These are phyloP conservation scores for Tor tambroides DNA, from an alignment of 2,113 vertebrate species.

Conservation along the genomic window DNA sequence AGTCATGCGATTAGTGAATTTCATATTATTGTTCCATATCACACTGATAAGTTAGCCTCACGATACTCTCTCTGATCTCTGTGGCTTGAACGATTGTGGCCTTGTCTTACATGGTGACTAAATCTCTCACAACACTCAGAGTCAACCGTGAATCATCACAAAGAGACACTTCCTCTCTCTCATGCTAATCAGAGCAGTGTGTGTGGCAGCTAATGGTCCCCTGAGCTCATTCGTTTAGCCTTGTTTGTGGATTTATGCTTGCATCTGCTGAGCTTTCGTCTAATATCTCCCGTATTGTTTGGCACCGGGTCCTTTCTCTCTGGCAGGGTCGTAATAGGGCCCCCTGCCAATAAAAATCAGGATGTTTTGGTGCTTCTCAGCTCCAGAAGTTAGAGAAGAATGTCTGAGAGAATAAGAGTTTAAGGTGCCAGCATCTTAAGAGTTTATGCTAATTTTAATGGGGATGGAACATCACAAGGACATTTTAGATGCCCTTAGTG, in stretches of 20 bases:
- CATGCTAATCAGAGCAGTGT: conserved; percentile 71
- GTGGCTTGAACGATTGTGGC: background rate
- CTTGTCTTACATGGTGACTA: conserved; percentile 62
- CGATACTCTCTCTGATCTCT: conserved; percentile 28
- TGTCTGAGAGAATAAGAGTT: conserved; percentile 15
- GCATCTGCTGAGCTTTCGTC: conserved; percentile 59
- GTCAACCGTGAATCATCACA: conserved; percentile 63
- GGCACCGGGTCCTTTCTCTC: conserved; percentile 38
- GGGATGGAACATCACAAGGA: background rate
- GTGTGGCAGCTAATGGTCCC: conserved; percentile 61
- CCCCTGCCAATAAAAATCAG: conserved; percentile 62
- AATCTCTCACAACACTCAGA: conserved; percentile 41
- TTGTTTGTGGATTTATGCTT: conserved; percentile 68
- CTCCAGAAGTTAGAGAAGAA: conserved; percentile 15
- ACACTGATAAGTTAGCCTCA: conserved; percentile 23
- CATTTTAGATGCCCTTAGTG: too few species aligned
- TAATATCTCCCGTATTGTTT: conserved; percentile 56
- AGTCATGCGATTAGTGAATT: conserved; percentile 2
- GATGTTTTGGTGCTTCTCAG: conserved; percentile 58
- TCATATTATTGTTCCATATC: conserved; percentile 5
- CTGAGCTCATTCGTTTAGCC: conserved; percentile 54
- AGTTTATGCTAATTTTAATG: background rate
- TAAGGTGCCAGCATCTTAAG: background rate
- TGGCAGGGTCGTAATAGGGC: conserved; percentile 18
- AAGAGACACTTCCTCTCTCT: conserved; percentile 68